Percentiles rank a stretch among this genome's conserved stretches.
phyloP scores from a whole-genome alignment of 2,888 invertebrate genomes.

The Polyommatus icarus region DNA sequence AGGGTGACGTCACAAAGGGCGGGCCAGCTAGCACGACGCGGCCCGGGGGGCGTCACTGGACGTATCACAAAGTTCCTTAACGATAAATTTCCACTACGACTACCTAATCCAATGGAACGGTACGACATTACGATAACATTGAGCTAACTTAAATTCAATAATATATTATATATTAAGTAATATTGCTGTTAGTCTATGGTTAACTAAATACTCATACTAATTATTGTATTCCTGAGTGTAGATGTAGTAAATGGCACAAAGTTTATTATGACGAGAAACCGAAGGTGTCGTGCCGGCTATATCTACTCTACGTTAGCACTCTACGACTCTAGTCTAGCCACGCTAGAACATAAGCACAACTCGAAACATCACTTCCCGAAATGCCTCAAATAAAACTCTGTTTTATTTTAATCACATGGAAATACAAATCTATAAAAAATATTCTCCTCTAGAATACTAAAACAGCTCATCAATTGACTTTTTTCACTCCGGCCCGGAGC shows the following conservation, averaged over 20 bases:
- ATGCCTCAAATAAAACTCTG: slow-evolving; percentile 79
- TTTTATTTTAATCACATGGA: slow-evolving; percentile 76
- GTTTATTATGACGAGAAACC: slow-evolving; percentile 76
- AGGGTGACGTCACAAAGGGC: slow-evolving; percentile 18
- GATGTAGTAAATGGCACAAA: slow-evolving; percentile 73
- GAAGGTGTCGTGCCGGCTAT: slow-evolving; percentile 60
- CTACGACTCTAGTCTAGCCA: slow-evolving; percentile 66
- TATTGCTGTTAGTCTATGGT: slow-evolving; percentile 77
- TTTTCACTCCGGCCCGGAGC: slow-evolving; percentile 49
- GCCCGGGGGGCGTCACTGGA: slow-evolving; percentile 63
- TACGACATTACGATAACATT: slow-evolving; percentile 74
- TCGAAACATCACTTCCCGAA: slow-evolving; percentile 70
- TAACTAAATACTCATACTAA: slow-evolving; percentile 61
- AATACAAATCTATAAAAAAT: slow-evolving; percentile 72
- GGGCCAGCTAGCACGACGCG: slow-evolving; percentile 13
- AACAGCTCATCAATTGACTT: slow-evolving; percentile 73
- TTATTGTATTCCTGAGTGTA: slow-evolving; percentile 68
- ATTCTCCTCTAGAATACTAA: slow-evolving; percentile 60
- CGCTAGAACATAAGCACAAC: slow-evolving; percentile 74
- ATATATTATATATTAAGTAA: slow-evolving; percentile 76
- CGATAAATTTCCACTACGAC: slow-evolving; percentile 69
- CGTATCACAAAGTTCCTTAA: slow-evolving; percentile 77
- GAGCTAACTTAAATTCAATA: slow-evolving; percentile 78
- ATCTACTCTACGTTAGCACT: slow-evolving; percentile 46
- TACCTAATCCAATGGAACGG: slow-evolving; percentile 79